phyloP scores from a whole-genome alignment of 2,888 invertebrate species.

The Papilio gigon region DNA sequence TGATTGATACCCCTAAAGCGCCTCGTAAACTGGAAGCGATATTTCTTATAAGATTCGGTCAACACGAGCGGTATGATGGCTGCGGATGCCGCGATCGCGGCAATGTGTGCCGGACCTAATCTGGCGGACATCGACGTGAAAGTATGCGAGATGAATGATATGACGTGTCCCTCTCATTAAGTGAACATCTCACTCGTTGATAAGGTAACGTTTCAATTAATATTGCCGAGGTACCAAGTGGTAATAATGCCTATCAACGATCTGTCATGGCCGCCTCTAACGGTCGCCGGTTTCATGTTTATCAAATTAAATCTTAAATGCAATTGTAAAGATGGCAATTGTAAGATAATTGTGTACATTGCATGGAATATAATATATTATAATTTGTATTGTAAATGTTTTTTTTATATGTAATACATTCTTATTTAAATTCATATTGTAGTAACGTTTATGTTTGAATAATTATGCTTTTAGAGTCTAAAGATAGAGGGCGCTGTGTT shows the following conservation, averaged over 20 bases:
- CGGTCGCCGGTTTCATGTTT: background rate
- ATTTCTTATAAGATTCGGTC: background rate
- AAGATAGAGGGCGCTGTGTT: background rate
- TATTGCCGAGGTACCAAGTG: constrained; percentile 32
- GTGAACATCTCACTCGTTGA: constrained; percentile 40
- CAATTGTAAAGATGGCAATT: background rate
- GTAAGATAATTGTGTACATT: background rate
- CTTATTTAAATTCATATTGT: no score
- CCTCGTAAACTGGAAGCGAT: background rate
- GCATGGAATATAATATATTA: background rate
- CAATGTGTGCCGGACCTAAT: constrained; percentile 46
- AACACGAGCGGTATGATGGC: background rate
- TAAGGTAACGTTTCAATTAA: constrained; percentile 38
- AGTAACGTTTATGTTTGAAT: background rate
- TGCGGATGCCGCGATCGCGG: no score
- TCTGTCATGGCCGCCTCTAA: constrained; percentile 19
- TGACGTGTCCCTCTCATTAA: constrained; percentile 41
- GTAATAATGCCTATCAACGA: constrained; percentile 37
- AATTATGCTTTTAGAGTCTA: background rate
- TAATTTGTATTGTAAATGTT: background rate
- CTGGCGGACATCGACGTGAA: constrained; percentile 43
- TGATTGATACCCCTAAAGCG: no score
- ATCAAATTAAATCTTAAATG: constrained; percentile 15
- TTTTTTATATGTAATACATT: background rate
- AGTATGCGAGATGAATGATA: constrained; percentile 43